Percentiles rank a stretch among this genome's conserved stretches.
Conservation (phyloP, 2,113 vertebrate species). For the Himantopus leucocephalus region DNA sequence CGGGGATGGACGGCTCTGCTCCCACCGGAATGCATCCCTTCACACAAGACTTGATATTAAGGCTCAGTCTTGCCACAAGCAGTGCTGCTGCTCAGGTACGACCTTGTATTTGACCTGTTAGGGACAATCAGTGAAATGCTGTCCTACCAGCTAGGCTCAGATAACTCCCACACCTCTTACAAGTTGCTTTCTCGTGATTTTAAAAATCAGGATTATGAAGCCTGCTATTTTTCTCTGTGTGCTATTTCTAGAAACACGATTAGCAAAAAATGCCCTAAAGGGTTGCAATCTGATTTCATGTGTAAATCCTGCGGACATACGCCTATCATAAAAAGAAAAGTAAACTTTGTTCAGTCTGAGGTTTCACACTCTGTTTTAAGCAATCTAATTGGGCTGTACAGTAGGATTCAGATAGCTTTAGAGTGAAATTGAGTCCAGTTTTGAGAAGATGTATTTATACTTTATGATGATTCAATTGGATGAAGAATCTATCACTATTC, state of each 20-base stretch:
- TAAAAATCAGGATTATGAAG: not conserved
- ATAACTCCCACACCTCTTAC: not conserved
- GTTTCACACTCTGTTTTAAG: not conserved
- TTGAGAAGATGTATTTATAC: not conserved
- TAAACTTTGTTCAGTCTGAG: not conserved
- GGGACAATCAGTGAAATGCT: not conserved
- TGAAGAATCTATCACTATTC: not conserved
- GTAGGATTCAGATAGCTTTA: not conserved
- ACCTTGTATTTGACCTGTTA: accelerated
- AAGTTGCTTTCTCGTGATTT: not conserved
- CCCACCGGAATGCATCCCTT: not conserved
- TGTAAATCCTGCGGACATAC: not conserved
- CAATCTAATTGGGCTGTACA: not conserved
- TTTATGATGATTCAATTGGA: accelerated
- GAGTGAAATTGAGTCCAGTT: not conserved
- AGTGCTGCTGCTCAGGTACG: not conserved
- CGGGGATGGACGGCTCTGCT: not conserved
- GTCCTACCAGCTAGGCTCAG: not conserved
- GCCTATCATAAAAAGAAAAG: not conserved
- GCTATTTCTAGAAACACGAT: not conserved
- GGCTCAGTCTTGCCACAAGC: not conserved
- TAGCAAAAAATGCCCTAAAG: not conserved
- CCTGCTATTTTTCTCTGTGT: not conserved
- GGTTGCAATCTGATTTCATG: not conserved
- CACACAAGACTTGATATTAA: accelerated